Conservation (phyloP, 2,888 invertebrate genomes). For the Platycheirus rosarum region DNA sequence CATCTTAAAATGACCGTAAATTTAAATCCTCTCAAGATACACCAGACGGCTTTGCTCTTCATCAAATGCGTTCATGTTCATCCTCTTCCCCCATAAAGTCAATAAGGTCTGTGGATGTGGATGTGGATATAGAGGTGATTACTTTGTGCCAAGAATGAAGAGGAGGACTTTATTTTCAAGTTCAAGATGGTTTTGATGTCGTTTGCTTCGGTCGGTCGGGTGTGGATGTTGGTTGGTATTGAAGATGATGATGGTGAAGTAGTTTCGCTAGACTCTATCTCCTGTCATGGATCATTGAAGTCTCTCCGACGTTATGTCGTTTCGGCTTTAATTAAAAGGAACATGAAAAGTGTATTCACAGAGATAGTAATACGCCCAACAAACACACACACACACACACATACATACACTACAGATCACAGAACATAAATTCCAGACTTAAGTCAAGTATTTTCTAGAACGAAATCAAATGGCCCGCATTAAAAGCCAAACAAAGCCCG, state of each 20-base stretch:
- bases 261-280: constrained; percentile 41
- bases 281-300: constrained; percentile 53
- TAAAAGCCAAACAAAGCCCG: constrained; percentile 43
- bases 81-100: constrained; percentile 35
- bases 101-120: constrained; percentile 37
- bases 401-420: constrained; percentile 3
- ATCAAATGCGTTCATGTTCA: constrained; percentile 39
- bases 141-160: constrained; percentile 29
- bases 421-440: constrained; percentile 49
- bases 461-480: constrained; percentile 36
- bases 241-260: constrained; percentile 11
- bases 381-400: neutral
- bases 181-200: constrained; percentile 9
- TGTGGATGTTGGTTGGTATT: neutral
- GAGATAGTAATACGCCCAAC: neutral
- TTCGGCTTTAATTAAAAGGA: constrained; percentile 67
- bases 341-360: constrained; percentile 19
- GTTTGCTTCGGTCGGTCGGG: neutral
- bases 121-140: constrained; percentile 43
- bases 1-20: constrained; percentile 73
- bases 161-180: constrained; percentile 39
- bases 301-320: constrained; percentile 36
- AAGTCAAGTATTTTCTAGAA: constrained; percentile 22
- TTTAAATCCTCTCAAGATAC: constrained; percentile 67
- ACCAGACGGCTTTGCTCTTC: constrained; percentile 29